phyloP scores from a whole-genome alignment of 1,140 invertebrate species.

The Achroia grisella region DNA sequence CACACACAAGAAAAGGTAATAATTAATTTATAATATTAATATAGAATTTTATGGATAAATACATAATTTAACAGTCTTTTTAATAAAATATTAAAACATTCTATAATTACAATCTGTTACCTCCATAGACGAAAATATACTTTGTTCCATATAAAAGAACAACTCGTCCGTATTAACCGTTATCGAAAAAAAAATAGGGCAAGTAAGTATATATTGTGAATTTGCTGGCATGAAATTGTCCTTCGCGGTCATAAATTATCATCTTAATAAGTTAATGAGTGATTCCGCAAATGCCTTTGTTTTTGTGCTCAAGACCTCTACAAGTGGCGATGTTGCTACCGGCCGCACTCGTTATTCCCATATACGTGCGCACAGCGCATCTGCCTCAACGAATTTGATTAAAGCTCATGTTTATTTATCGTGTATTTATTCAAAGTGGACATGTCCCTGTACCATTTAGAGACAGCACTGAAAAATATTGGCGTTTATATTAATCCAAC shows the following conservation, averaged over 20 bases:
- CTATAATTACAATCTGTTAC: too few relatives aligned
- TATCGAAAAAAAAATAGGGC: slow-evolving; percentile 1
- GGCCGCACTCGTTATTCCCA: slow-evolving; percentile 48
- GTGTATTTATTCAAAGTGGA: slow-evolving; percentile 41
- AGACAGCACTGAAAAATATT: slow-evolving; percentile 15
- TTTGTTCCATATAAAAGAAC: too few relatives aligned
- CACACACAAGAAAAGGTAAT: too few relatives aligned
- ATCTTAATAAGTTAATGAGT: slow-evolving; percentile 72
- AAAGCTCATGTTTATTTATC: slow-evolving; percentile 69
- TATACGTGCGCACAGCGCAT: slow-evolving; percentile 48
- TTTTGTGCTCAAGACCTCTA: slow-evolving; percentile 31
- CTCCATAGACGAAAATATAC: too few relatives aligned
- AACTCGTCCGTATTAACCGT: too few relatives aligned
- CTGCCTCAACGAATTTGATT: slow-evolving; percentile 71
- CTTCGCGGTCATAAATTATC: slow-evolving; percentile 62
- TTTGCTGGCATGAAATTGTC: slow-evolving; percentile 51
- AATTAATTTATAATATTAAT: too few relatives aligned
- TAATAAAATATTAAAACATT: too few relatives aligned
- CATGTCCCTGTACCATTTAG: slow-evolving; percentile 27
- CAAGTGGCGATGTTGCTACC: slow-evolving; percentile 33
- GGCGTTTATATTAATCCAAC: not conserved
- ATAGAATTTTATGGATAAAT: too few relatives aligned
- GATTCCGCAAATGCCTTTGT: slow-evolving; percentile 58
- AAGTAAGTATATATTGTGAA: not conserved
- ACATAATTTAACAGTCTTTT: too few relatives aligned